A percentile compares a stretch with the other conserved stretches of the same genome.
Evolutionary conservation across 1,140 invertebrate species (phyloP).

Genomic region (Andrena cerasifolii): DNA sequence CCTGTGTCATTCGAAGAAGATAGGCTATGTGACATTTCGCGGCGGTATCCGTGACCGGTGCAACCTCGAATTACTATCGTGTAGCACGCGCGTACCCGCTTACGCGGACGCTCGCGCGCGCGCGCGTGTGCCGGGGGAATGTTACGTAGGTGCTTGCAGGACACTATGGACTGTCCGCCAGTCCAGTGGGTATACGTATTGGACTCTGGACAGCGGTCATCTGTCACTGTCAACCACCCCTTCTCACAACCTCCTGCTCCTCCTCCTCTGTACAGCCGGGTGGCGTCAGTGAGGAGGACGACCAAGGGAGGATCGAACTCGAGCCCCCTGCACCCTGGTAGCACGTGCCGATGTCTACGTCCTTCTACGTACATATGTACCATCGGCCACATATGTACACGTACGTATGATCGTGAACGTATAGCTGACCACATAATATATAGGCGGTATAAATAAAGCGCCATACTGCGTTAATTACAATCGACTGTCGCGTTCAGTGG

Average conservation of each 20-base stretch:
- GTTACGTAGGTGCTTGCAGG: conserved; percentile 64
- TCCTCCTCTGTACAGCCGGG: conserved; percentile 48
- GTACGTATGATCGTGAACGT: conserved; percentile 27
- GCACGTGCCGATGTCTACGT: conserved; percentile 75
- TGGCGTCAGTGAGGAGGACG: conserved; percentile 63
- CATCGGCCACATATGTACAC: conserved; percentile 37
- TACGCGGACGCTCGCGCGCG: no score
- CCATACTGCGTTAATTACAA: conserved; percentile 65
- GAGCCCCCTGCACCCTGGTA: conserved; percentile 60
- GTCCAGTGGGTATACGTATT: conserved; percentile 69
- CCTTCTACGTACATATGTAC: conserved; percentile 53
- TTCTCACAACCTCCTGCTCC: conserved; percentile 17
- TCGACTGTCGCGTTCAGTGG: conserved; percentile 43
- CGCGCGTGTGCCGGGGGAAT: conserved; percentile 43
- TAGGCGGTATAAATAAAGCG: conserved; percentile 63
- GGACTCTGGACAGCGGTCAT: conserved; percentile 75
- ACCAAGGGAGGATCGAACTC: conserved; percentile 65
- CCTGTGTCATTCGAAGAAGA: conserved; percentile 66
- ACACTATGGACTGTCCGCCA: conserved; percentile 67
- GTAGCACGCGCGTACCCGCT: conserved; percentile 31
- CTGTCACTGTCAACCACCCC: conserved; percentile 73
- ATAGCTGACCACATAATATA: conserved; percentile 51
- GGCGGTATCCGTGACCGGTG: conserved; percentile 66
- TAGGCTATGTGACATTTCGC: conserved; percentile 71
- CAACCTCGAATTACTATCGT: conserved; percentile 68